Evolutionary conservation across 2,888 invertebrate species (phyloP), one percentile per base, ranked within the genome.

Genomic region (Pogonocherus hispidulus): DNA sequence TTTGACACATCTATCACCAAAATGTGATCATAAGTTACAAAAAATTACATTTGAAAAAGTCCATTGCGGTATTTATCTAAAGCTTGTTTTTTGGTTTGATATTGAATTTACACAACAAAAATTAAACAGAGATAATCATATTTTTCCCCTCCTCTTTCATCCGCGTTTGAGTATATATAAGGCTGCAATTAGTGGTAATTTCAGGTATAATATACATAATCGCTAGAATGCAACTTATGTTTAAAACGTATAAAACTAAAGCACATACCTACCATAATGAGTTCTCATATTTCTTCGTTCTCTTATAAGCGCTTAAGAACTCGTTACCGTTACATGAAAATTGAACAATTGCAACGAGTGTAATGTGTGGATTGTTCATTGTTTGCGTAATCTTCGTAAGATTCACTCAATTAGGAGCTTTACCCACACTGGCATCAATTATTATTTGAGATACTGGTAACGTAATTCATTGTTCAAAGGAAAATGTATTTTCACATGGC

Each of bases 321-420:
- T 32, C 19, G 9, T 47, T 59, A 59, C 47, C 47, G 47, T 59
- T 59, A 57, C 41, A 22, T 20, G 14, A 59, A 49, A 47, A 59
- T 32, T 9, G 23, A 59, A 59, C 32, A 59, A 47, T 59, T 59
- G 32, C 47, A 41, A 14, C 20, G 32, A 47, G 32, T 19, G 32
- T 59, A 44, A 59, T 59, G 35, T 18, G 11, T 32, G 44, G 57
- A 57, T 47, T 46, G 35, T 18, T 47, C 47, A 59, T 59, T 59
- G 59, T 59, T 59, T 27, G 47, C 19, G 56, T 23, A 57, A 59
- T 35, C 18, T 32, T 59, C 59, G 19, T 47, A 47, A 27, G 23
- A 19, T 49, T n/a, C n/a, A n/a, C n/a, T n/a, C 23, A 47, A 46
- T 41, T 59, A 47, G 27, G 16, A 6, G 23, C 1, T 47, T 59